phyloP scores from a whole-genome alignment of 2,888 invertebrate species.

The Erebia ligea region DNA sequence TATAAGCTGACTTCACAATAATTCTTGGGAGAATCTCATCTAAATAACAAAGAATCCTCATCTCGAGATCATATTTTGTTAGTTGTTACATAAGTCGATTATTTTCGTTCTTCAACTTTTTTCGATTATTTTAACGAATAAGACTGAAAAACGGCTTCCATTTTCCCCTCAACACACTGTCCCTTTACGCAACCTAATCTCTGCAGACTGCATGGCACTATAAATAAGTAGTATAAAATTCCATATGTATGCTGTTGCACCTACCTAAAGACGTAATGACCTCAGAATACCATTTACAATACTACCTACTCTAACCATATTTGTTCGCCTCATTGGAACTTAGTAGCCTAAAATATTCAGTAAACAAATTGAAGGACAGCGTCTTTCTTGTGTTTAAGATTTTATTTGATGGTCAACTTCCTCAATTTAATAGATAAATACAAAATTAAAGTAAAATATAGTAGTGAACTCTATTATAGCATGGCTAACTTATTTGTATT shows the following conservation, averaged over 20 bases:
- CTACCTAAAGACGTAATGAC: conserved; percentile 22
- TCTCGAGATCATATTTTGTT: no score
- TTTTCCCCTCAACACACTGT: no score
- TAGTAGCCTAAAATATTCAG: conserved; percentile 26
- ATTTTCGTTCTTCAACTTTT: no score
- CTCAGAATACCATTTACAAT: conserved; percentile 30
- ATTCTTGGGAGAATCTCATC: no score
- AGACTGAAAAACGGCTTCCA: no score
- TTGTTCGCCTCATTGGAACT: conserved; percentile 28
- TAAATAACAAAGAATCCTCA: no score
- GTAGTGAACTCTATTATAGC: background rate
- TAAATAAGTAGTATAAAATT: background rate
- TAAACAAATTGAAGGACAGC: conserved; percentile 32
- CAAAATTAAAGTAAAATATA: background rate
- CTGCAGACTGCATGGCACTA: no score
- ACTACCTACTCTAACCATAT: conserved; percentile 35
- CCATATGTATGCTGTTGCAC: conserved; percentile 17
- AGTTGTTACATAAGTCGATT: no score
- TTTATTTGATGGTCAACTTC: background rate
- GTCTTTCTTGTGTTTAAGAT: background rate
- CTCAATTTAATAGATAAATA: background rate
- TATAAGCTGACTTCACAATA: background rate
- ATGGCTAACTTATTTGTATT: no score
- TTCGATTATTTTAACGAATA: no score
- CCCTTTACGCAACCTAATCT: no score